These are phyloP conservation scores for Aurelia coerulea DNA, from an alignment of 30 jellyfish, hydroid and myxozoan species.

Conservation along the genomic window DNA sequence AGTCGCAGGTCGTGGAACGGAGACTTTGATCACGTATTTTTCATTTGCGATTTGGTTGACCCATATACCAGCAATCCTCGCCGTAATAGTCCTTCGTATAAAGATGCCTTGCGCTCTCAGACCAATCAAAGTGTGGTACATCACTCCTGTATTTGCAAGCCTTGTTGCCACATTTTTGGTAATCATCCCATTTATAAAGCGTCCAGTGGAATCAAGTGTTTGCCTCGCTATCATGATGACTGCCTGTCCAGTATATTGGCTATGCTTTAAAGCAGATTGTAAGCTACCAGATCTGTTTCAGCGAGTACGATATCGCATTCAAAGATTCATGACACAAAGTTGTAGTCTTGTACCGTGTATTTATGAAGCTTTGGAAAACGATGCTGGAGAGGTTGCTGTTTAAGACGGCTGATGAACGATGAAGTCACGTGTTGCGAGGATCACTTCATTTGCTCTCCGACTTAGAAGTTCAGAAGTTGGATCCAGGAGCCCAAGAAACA, in stretches of 20 bases:
- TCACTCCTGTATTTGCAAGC: constrained; percentile 26
- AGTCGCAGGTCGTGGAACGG: neutral
- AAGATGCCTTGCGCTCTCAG: neutral
- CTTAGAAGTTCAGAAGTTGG: too few species aligned
- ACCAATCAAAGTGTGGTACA: constrained; percentile 13
- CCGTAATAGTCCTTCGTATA: constrained; percentile 16
- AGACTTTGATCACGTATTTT: neutral
- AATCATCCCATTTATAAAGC: neutral
- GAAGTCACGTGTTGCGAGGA: too few species aligned
- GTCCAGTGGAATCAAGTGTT: neutral
- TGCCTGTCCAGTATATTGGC: neutral
- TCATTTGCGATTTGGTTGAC: constrained; percentile 3
- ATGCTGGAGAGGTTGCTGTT: neutral
- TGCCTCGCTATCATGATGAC: neutral
- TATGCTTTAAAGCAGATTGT: neutral
- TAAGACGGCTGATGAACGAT: too few species aligned
- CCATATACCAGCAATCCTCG: neutral
- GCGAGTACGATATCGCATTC: too few species aligned
- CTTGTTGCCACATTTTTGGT: neutral
- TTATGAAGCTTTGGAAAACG: neutral
- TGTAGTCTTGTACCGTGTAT: constrained; percentile 1
- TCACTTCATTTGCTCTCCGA: too few species aligned
- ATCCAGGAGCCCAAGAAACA: too few species aligned
- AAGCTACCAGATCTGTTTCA: neutral
- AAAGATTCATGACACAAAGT: neutral